Percentiles rank a stretch among this genome's conserved stretches.
Evolutionary conservation across 2,113 vertebrate species (phyloP).

Genomic region (Patagioenas fasciata): DNA sequence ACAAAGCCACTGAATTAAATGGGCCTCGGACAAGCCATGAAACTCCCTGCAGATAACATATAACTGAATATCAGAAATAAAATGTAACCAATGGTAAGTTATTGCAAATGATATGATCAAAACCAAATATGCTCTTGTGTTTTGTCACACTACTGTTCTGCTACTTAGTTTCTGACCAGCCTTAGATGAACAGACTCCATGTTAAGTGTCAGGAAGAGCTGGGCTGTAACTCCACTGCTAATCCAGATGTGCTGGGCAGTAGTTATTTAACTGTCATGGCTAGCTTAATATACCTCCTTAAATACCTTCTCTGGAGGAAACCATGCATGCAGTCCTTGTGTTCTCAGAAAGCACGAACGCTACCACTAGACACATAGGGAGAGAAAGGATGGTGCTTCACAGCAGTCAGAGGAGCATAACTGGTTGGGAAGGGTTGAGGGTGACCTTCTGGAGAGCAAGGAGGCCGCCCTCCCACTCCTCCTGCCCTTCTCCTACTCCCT

Average conservation of each 20-base stretch:
- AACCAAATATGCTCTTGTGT: background rate
- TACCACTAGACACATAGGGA: background rate
- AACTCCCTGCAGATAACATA: background rate
- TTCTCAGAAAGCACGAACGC: background rate
- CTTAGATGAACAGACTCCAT: background rate
- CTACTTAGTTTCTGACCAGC: background rate
- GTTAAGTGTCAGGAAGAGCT: background rate
- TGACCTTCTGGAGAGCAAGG: accelerated
- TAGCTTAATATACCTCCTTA: background rate
- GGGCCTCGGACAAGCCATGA: background rate
- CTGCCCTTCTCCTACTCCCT: background rate
- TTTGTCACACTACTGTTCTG: background rate
- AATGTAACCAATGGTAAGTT: background rate
- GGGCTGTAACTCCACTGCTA: background rate
- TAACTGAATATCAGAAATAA: background rate
- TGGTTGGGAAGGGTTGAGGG: background rate
- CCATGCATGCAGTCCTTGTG: background rate
- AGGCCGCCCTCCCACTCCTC: background rate
- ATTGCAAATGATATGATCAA: background rate
- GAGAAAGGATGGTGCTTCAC: background rate
- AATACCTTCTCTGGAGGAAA: background rate
- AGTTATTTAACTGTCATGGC: background rate
- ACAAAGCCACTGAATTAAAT: background rate
- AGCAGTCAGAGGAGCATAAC: background rate
- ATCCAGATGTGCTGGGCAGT: background rate